These are phyloP conservation scores for Ochotona curzoniae DNA, from an alignment of 2,113 vertebrate species.

Conservation along the genomic window DNA sequence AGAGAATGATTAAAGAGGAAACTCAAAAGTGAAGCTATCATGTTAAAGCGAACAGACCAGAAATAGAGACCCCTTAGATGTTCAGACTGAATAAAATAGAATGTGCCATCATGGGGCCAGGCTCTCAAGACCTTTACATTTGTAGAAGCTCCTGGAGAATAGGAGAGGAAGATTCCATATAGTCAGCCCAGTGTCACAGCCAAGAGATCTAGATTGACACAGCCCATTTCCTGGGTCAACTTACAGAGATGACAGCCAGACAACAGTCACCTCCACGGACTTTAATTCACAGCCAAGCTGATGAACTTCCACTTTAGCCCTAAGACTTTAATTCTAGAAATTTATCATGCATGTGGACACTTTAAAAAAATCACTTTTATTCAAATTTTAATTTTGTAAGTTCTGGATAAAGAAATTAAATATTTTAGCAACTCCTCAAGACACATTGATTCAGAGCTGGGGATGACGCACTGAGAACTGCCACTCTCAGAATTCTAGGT, in stretches of 20 bases:
- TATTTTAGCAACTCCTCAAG: not conserved
- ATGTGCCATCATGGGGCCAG: fast-evolving
- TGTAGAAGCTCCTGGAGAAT: not conserved
- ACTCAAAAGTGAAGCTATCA: not conserved
- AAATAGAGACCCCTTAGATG: not conserved
- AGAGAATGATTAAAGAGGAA: not conserved
- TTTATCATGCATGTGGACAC: not conserved
- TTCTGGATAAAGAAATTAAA: not conserved
- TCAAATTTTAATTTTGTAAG: not conserved
- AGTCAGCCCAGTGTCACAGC: not conserved
- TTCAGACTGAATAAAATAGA: not conserved
- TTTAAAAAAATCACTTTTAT: not conserved
- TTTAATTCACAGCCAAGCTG: not conserved
- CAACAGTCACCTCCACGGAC: not conserved
- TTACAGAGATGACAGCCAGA: not conserved
- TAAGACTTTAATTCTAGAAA: not conserved
- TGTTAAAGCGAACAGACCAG: not conserved
- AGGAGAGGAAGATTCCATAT: not conserved
- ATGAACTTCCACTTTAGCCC: not conserved
- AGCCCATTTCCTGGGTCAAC: not conserved
- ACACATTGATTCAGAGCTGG: not conserved
- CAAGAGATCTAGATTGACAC: not conserved
- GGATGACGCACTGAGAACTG: not conserved
- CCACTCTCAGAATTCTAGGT: not conserved
- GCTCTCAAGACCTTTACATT: not conserved